Percentiles rank a stretch among this genome's conserved stretches.
phyloP scores from a whole-genome alignment of 2,888 invertebrate species.

The Nysson spinosus region DNA sequence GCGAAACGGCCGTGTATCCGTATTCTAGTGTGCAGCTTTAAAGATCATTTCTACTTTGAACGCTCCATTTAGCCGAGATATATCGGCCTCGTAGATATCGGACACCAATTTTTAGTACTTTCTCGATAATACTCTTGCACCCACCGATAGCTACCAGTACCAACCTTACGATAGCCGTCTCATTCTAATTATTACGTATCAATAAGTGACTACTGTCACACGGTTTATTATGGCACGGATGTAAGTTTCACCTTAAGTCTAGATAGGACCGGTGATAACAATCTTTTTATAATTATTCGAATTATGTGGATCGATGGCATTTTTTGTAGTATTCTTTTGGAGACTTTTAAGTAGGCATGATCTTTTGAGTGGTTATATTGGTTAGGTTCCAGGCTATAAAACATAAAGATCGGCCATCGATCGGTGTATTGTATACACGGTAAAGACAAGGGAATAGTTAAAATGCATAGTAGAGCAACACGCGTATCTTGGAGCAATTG shows the following conservation, averaged over 20 bases:
- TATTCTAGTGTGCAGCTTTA: not conserved
- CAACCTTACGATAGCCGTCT: slow-evolving; percentile 11
- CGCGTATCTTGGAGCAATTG: slow-evolving; percentile 48
- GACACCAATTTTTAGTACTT: slow-evolving; percentile 18
- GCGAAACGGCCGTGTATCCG: not conserved
- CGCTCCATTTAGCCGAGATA: slow-evolving; percentile 46
- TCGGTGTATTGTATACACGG: not conserved
- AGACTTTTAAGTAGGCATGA: too few relatives aligned
- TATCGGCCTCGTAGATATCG: slow-evolving; percentile 14
- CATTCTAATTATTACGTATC: slow-evolving; percentile 30
- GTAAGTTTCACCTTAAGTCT: too few relatives aligned
- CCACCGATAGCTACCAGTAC: slow-evolving; percentile 2
- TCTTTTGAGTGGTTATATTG: not conserved
- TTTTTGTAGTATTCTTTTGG: too few relatives aligned
- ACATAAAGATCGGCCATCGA: not conserved
- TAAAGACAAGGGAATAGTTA: slow-evolving; percentile 17
- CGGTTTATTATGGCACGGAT: too few relatives aligned
- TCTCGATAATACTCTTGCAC: slow-evolving; percentile 1
- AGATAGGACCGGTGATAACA: too few relatives aligned
- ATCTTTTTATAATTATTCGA: too few relatives aligned
- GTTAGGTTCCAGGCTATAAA: too few relatives aligned
- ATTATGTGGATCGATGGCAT: too few relatives aligned
- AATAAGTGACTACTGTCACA: not conserved
- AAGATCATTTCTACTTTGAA: slow-evolving; percentile 7
- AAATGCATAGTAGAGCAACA: slow-evolving; percentile 34